Percentiles rank a stretch among this genome's conserved stretches.
phyloP scores from a whole-genome alignment of 2,113 vertebrate species.

The Podarcis cretensis region DNA sequence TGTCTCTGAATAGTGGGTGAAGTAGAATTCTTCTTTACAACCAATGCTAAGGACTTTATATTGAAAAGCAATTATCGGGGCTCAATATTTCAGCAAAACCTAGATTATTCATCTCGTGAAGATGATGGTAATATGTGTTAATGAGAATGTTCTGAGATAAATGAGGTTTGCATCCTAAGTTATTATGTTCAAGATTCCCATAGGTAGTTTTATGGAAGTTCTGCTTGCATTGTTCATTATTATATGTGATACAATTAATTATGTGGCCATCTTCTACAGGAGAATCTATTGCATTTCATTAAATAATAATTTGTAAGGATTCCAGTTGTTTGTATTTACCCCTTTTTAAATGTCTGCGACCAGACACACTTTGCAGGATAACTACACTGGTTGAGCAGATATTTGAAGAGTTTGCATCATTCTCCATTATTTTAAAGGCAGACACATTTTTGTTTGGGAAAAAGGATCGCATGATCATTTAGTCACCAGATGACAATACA shows the following conservation, averaged over 20 bases:
- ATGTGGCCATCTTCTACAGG: conserved; percentile 11
- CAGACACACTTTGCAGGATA: no score
- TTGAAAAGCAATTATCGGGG: conserved; percentile 54
- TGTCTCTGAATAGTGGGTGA: conserved; percentile 37
- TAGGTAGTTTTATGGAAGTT: neutral
- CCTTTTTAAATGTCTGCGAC: no score
- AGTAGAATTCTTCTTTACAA: conserved; percentile 32
- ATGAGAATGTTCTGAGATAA: conserved; percentile 30
- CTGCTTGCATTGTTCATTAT: conserved; percentile 15
- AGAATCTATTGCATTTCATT: neutral
- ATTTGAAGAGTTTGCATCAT: no score
- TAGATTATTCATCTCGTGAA: conserved; percentile 25
- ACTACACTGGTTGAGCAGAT: no score
- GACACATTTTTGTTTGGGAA: no score
- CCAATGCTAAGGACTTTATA: conserved; percentile 20
- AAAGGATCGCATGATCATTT: no score
- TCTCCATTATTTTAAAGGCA: no score
- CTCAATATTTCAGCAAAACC: conserved; percentile 47
- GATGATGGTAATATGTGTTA: conserved; percentile 37
- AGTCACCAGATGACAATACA: no score
- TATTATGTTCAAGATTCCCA: conserved; percentile 26
- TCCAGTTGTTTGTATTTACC: neutral
- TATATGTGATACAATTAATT: conserved; percentile 33
- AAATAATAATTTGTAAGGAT: conserved; percentile 18
- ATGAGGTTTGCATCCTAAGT: neutral